These are phyloP conservation scores for Neoseiulus cucumeris DNA, from an alignment of 1,140 invertebrate genomes.

Conservation along the genomic window DNA sequence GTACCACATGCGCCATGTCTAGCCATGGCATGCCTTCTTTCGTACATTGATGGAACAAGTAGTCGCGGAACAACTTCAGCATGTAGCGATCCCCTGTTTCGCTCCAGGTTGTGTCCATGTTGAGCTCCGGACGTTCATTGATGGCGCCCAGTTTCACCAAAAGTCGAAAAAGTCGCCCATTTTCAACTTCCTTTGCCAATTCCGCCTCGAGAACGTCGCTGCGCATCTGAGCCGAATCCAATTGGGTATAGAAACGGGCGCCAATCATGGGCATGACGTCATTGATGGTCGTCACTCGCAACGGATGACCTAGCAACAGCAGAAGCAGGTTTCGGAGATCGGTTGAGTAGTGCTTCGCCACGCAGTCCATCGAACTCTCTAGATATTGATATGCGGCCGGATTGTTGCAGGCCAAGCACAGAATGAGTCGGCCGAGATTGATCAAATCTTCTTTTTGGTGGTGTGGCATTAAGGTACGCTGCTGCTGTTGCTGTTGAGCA, in stretches of 20 bases:
- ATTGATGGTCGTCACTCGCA: slow-evolving; percentile 39
- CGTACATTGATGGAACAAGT: slow-evolving; percentile 77
- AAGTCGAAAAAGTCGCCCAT: slow-evolving; percentile 70
- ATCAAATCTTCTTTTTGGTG: slow-evolving; percentile 68
- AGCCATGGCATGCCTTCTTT: slow-evolving; percentile 82
- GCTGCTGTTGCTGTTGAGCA: slow-evolving; percentile 27
- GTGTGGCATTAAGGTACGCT: slow-evolving; percentile 11
- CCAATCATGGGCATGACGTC: slow-evolving; percentile 99
- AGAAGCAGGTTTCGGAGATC: slow-evolving; percentile 84
- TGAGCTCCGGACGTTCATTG: slow-evolving; percentile 82
- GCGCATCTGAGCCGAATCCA: slow-evolving; percentile 66
- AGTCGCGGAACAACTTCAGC: slow-evolving; percentile 92
- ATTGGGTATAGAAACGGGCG: slow-evolving; percentile 80
- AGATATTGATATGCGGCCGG: slow-evolving; percentile 27
- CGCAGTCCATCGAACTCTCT: slow-evolving; percentile 63
- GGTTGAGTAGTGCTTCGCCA: slow-evolving; percentile 62
- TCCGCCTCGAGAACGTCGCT: slow-evolving; percentile 75
- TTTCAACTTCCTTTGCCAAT: slow-evolving; percentile 77
- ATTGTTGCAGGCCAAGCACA: slow-evolving; percentile 74
- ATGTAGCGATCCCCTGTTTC: slow-evolving; percentile 94
- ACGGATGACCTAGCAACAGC: slow-evolving; percentile 36
- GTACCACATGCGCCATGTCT: slow-evolving; percentile 80
- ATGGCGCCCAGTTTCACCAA: slow-evolving; percentile 73
- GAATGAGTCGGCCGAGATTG: slow-evolving; percentile 67
- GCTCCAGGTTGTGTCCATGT: slow-evolving; percentile 78